phyloP scores from a whole-genome alignment of 2,888 invertebrate species.

The Drosophila borealis region DNA sequence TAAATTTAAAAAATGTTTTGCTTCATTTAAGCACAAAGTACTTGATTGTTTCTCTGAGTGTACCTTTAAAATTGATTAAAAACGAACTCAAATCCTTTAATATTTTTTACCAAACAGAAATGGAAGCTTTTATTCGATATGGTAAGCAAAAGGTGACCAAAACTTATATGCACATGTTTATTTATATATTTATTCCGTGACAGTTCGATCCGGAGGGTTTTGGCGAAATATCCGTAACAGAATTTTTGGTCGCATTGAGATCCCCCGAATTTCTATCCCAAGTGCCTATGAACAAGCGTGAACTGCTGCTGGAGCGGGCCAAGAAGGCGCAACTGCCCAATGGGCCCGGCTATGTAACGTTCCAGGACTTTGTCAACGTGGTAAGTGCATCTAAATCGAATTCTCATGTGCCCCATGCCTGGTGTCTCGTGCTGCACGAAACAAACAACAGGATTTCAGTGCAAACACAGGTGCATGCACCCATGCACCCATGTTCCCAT shows the following conservation, averaged over 20 bases:
- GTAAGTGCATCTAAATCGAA: slow-evolving; percentile 87
- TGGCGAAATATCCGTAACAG: slow-evolving; percentile 95
- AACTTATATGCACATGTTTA: no score
- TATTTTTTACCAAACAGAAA: slow-evolving; percentile 87
- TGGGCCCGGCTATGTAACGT: slow-evolving; percentile 91
- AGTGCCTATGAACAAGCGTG: slow-evolving; percentile 91
- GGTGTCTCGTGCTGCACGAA: slow-evolving; percentile 47
- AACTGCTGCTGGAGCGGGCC: slow-evolving; percentile 90
- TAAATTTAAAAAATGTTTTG: no score
- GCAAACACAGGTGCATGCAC: slow-evolving; percentile 70
- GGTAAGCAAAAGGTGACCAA: slow-evolving; percentile 86
- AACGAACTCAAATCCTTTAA: neutral
- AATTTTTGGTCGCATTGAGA: slow-evolving; percentile 91
- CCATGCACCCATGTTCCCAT: slow-evolving; percentile 12
- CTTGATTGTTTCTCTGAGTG: slow-evolving; percentile 1
- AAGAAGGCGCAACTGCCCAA: slow-evolving; percentile 87
- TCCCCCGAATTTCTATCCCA: slow-evolving; percentile 91
- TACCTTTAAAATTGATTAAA: neutral
- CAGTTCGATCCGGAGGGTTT: slow-evolving; percentile 97
- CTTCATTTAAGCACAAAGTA: neutral
- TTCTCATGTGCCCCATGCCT: slow-evolving; percentile 27
- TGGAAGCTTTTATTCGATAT: slow-evolving; percentile 95
- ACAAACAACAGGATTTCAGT: slow-evolving; percentile 64
- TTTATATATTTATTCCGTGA: slow-evolving; percentile 2
- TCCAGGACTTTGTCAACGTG: slow-evolving; percentile 97